Conservation (phyloP, 2,797 vertebrate genomes). For the Pachyuromys duprasi region DNA sequence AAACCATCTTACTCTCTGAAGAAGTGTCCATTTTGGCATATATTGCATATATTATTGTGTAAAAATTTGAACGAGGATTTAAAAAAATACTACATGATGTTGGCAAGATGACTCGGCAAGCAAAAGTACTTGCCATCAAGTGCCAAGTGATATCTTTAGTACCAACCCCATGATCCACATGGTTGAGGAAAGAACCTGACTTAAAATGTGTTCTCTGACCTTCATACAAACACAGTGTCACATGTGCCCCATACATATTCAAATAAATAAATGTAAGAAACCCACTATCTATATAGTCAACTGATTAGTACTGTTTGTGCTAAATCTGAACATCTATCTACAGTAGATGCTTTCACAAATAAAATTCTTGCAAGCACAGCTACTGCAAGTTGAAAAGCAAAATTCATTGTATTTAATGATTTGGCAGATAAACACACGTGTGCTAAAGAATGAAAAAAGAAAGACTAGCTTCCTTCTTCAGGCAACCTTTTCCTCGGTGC, state of each 20-base stretch:
- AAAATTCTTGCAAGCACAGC: slow-evolving; percentile 11
- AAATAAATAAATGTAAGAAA: background rate
- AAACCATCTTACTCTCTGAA: background rate
- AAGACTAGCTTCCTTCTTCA: slow-evolving; percentile 83
- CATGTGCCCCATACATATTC: background rate
- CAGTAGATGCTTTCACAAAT: background rate
- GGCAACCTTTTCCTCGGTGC: slow-evolving; percentile 85
- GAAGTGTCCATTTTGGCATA: slow-evolving; percentile 21
- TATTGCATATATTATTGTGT: background rate
- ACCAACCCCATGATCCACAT: background rate
- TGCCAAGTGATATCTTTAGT: background rate
- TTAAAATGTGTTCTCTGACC: background rate
- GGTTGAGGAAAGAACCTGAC: background rate
- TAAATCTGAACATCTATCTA: background rate
- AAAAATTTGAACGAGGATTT: background rate
- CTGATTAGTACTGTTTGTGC: background rate
- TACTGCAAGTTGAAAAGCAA: slow-evolving; percentile 74
- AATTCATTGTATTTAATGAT: slow-evolving; percentile 78
- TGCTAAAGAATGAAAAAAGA: slow-evolving; percentile 78
- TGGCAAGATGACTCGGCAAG: background rate
- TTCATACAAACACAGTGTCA: background rate
- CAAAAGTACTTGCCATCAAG: background rate
- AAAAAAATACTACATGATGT: background rate
- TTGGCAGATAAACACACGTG: slow-evolving; percentile 83
- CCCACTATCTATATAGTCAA: background rate